Percentiles rank a stretch among this genome's conserved stretches.
These are phyloP conservation scores for Tetramorium alpestre DNA, from an alignment of 1,140 invertebrate genomes.

Conservation along the genomic window DNA sequence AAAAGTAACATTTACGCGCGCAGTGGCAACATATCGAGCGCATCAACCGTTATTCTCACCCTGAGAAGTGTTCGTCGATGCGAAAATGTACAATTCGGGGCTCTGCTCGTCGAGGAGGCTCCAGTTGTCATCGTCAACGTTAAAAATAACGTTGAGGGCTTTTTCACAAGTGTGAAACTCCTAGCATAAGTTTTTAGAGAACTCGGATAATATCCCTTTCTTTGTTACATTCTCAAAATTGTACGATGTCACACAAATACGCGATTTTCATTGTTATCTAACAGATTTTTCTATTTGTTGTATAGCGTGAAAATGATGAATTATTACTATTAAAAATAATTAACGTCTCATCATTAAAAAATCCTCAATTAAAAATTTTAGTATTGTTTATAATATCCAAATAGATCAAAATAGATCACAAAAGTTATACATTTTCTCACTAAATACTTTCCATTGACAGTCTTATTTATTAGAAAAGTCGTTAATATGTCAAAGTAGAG, in stretches of 20 bases:
- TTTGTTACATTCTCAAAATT: neutral
- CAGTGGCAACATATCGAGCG: conserved; percentile 34
- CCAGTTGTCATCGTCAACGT: conserved; percentile 30
- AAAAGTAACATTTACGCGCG: conserved; percentile 16
- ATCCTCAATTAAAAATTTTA: neutral
- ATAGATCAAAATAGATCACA: neutral
- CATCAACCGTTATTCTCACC: conserved; percentile 36
- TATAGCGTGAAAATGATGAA: neutral
- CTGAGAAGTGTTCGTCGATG: conserved; percentile 38
- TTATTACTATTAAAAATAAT: neutral
- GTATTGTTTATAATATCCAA: neutral
- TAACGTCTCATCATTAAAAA: neutral
- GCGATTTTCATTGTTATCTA: neutral
- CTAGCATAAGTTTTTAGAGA: conserved; percentile 7
- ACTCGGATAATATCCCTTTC: neutral
- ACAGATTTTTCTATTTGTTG: neutral
- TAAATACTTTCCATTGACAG: neutral
- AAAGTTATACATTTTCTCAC: neutral
- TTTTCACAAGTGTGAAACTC: conserved; percentile 2
- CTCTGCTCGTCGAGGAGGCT: conserved; percentile 17
- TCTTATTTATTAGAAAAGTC: neutral
- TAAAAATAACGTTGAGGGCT: conserved; percentile 32
- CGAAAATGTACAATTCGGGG: conserved; percentile 50
- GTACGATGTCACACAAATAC: too few species aligned
- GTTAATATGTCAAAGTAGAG: neutral